A percentile compares a stretch with the other conserved stretches of the same genome.
These are phyloP conservation scores for Andricus curvator DNA, from an alignment of 2,888 invertebrate genomes.

Conservation along the genomic window DNA sequence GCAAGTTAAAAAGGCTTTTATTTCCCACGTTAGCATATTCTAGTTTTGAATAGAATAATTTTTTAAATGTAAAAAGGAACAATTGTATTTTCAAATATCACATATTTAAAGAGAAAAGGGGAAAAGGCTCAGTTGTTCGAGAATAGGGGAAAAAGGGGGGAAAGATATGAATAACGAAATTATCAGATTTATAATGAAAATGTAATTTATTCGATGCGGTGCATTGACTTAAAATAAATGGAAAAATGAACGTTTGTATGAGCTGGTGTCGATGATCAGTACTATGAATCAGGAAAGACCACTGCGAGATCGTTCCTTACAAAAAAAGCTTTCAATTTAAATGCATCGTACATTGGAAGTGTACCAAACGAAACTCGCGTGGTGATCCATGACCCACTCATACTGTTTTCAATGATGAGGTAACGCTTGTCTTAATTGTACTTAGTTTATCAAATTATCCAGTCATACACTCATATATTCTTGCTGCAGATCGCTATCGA, in stretches of 20 bases:
- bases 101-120: too few species aligned
- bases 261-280: constrained; percentile 77
- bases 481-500: constrained; percentile 74
- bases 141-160: neutral
- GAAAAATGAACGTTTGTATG: constrained; percentile 78
- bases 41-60: too few species aligned
- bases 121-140: too few species aligned
- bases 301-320: constrained; percentile 59
- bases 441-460: constrained; percentile 79
- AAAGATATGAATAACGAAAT: constrained; percentile 18
- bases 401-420: constrained; percentile 77
- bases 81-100: too few species aligned
- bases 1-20: too few species aligned
- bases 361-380: constrained; percentile 65
- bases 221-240: constrained; percentile 79
- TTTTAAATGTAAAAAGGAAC: too few species aligned
- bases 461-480: constrained; percentile 78
- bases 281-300: constrained; percentile 67
- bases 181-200: constrained; percentile 76
- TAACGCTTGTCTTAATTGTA: constrained; percentile 79
- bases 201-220: constrained; percentile 79
- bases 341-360: constrained; percentile 74
- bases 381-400: constrained; percentile 69
- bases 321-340: constrained; percentile 66
- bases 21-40: too few species aligned